Evolutionary conservation across 1,140 invertebrate species (phyloP).

Genomic region (Drosophila bocki): DNA sequence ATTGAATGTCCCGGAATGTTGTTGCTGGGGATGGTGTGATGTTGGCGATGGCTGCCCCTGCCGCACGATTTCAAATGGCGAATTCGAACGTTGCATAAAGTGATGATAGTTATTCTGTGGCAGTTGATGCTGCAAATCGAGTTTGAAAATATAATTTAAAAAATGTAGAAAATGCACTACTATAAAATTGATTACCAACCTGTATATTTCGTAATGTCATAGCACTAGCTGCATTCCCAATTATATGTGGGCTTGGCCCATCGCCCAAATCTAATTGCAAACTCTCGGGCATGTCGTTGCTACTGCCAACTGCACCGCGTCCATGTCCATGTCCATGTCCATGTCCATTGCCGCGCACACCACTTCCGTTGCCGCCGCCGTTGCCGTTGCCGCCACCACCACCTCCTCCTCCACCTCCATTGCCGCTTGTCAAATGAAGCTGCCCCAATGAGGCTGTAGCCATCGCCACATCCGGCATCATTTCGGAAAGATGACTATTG

Average conservation of each 20-base stretch:
- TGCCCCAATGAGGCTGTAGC: conserved; percentile 91
- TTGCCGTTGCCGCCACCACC: not conserved
- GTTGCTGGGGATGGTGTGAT: conserved; percentile 67
- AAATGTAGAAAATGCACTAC: accelerated
- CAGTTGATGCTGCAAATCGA: conserved; percentile 63
- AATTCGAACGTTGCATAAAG: conserved; percentile 78
- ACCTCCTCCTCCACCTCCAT: conserved; percentile 19
- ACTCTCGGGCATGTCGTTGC: conserved; percentile 77
- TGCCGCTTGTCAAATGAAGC: conserved; percentile 85
- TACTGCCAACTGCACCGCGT: conserved; percentile 38
- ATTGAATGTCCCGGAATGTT: conserved; percentile 78
- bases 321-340: conserved; percentile 10
- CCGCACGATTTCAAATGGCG: conserved; percentile 76
- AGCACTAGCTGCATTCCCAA: conserved; percentile 62
- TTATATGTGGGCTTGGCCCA: conserved; percentile 88
- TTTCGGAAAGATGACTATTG: conserved; percentile 90
- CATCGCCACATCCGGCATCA: conserved; percentile 96
- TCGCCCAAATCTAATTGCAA: conserved; percentile 92
- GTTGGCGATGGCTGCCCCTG: conserved; percentile 76
- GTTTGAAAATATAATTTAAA: not conserved
- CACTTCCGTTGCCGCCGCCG: conserved; percentile 5
- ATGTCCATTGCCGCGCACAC: conserved; percentile 19
- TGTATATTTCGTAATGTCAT: conserved; percentile 74
- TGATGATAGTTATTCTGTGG: conserved; percentile 79
- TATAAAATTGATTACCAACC: conserved; percentile 34